Evolutionary conservation across 2,888 invertebrate genomes (phyloP).

Genomic region (Molanna angustata): DNA sequence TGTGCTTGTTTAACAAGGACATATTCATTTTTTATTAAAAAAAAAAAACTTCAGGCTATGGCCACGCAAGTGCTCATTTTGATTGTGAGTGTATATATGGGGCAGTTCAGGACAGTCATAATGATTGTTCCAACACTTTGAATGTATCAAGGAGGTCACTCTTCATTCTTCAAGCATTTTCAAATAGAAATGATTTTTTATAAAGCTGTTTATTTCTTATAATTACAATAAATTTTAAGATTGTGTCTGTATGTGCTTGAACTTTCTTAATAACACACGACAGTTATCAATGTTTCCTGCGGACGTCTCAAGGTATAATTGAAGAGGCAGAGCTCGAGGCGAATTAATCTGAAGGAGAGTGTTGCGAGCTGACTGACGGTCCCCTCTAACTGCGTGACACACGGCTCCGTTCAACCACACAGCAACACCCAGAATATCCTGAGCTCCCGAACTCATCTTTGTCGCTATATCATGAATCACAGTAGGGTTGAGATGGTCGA

Average conservation of each 20-base stretch:
- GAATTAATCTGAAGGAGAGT: conserved; percentile 52
- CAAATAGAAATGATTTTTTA: no score
- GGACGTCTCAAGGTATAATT: conserved; percentile 58
- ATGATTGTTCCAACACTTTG: no score
- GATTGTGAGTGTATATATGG: no score
- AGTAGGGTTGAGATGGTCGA: conserved; percentile 78
- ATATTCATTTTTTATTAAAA: no score
- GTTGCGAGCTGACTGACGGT: conserved; percentile 49
- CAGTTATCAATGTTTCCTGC: conserved; percentile 54
- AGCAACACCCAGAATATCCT: conserved; percentile 51
- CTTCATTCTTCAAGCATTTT: no score
- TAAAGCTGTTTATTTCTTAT: no score
- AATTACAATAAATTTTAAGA: no score
- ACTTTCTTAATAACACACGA: conserved; percentile 48
- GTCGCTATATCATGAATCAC: conserved; percentile 58
- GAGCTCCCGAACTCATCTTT: conserved; percentile 47
- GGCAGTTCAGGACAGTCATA: no score
- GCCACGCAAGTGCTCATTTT: no score
- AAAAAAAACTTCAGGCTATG: no score
- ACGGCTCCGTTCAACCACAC: conserved; percentile 56
- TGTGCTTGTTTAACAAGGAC: no score
- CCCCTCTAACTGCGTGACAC: conserved; percentile 48
- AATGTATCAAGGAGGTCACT: no score
- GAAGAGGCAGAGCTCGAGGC: conserved; percentile 49
- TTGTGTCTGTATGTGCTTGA: conserved; percentile 34